Base-by-base conservation (phyloP, 2,797 vertebrate genomes). In the Ctenopoma multispine region DNA sequence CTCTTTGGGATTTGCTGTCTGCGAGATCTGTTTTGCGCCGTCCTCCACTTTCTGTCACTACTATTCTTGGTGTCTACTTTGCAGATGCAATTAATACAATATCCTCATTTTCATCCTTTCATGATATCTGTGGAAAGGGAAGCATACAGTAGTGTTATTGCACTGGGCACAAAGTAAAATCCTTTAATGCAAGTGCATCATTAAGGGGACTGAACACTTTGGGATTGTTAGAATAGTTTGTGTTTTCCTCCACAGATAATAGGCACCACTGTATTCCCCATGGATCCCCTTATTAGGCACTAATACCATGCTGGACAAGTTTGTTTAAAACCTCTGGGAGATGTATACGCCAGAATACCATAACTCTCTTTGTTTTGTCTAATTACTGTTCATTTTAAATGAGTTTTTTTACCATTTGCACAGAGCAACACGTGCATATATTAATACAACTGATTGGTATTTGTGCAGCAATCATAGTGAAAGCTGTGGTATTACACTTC, bases 241-340 rank as follows among this genome's bases (percentile, higher is more conserved):
- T 60, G 64, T 80, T 79, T 79, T 48, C 29, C 23, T 66, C 44
- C 51, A 61, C 68, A 51, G 66, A 56, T 75, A 70, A 61, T 82
- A 69, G 80, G 78, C 69, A 67, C 17, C 47, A 62, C 54, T 31
- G 11, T 18, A 53, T 69, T 69, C 63, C 77, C 53, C 2, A 41
- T 53, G 71, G 77, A 72, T 63, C 38, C 46, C 53, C 70, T 80
- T 62, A 86, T 86, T 80, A 78, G 69, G 41, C 62, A 44, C 53
- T 64, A 61, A 62, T 70, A 60, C 69, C 49, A 65, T 60, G 36
- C 69, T 67, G 40, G 53, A 69, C 59, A 71, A 41, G 72, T 72
- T 70, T 71, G 72, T 51, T 71, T 48, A 76, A n/a, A 69, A 63
- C 55, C 70, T 65, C 38, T 40, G 27, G 53, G 61, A 67, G 75